phyloP scores from a whole-genome alignment of 2,888 invertebrate genomes.

The Tubulanus polymorphus region DNA sequence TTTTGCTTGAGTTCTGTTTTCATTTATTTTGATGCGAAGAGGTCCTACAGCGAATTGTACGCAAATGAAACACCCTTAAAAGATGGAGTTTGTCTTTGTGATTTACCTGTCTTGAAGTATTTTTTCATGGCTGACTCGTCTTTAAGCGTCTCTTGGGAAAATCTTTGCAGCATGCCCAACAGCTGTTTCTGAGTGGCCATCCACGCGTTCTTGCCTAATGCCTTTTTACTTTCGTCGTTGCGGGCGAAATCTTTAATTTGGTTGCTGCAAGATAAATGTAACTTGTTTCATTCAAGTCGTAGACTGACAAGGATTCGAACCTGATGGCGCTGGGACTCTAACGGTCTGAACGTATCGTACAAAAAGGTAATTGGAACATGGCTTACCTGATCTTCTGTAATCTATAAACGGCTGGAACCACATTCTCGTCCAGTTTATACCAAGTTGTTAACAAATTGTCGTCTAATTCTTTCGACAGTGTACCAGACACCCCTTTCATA shows the following conservation, averaged over 20 bases:
- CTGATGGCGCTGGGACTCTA: too few relatives aligned
- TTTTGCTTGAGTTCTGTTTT: too few relatives aligned
- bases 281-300: background rate
- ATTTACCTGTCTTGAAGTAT: slow-evolving; percentile 34
- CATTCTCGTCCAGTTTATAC: slow-evolving; percentile 52
- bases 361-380: background rate
- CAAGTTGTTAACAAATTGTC: slow-evolving; percentile 47
- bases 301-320: background rate
- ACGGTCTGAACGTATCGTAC: background rate
- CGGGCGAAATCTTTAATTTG: slow-evolving; percentile 28
- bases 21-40: too few relatives aligned
- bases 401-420: slow-evolving; percentile 36
- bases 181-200: slow-evolving; percentile 22
- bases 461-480: too few relatives aligned
- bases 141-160: slow-evolving; percentile 20
- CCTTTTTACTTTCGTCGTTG: slow-evolving; percentile 29
- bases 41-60: too few relatives aligned
- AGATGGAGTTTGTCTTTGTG: too few relatives aligned
- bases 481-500: too few relatives aligned
- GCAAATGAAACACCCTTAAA: background rate
- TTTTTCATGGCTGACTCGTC: slow-evolving; percentile 19
- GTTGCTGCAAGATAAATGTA: slow-evolving; percentile 13
- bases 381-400: slow-evolving; percentile 38
- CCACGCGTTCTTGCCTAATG: slow-evolving; percentile 29
- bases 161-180: slow-evolving; percentile 26